Conservation (phyloP, 2,113 vertebrate genomes). For the Phainopepla nitens region DNA sequence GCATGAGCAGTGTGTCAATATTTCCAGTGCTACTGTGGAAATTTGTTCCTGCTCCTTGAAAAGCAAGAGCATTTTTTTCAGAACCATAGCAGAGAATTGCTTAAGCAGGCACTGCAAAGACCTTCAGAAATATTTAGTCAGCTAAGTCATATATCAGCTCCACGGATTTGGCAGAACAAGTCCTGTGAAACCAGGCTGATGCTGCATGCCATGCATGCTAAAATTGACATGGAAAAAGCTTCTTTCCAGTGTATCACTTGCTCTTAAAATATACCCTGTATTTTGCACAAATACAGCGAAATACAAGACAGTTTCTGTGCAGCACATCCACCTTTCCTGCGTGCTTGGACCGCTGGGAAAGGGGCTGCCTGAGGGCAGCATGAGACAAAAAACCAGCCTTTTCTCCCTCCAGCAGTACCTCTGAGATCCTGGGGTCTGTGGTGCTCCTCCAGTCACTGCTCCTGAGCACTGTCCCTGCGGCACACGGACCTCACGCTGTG, state of each 20-base stretch:
- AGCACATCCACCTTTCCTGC: neutral
- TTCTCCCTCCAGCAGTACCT: neutral
- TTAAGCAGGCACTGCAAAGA: neutral
- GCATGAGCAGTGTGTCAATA: neutral
- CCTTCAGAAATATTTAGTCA: constrained; percentile 17
- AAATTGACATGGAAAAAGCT: neutral
- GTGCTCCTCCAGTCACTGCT: neutral
- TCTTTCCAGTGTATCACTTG: neutral
- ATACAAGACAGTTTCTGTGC: neutral
- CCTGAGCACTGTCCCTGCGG: neutral
- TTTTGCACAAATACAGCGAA: neutral
- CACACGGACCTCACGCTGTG: neutral
- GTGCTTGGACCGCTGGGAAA: neutral
- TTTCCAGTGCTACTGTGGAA: neutral
- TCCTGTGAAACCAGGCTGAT: neutral
- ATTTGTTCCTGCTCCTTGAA: neutral
- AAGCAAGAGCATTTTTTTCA: neutral
- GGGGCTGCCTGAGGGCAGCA: neutral
- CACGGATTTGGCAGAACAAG: neutral
- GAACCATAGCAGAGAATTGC: neutral
- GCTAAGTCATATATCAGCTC: neutral
- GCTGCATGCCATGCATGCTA: neutral
- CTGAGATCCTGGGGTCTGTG: neutral
- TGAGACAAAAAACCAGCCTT: neutral
- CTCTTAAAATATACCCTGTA: neutral